Evolutionary conservation across 2,113 vertebrate species (phyloP).

Genomic region (Natator depressus): DNA sequence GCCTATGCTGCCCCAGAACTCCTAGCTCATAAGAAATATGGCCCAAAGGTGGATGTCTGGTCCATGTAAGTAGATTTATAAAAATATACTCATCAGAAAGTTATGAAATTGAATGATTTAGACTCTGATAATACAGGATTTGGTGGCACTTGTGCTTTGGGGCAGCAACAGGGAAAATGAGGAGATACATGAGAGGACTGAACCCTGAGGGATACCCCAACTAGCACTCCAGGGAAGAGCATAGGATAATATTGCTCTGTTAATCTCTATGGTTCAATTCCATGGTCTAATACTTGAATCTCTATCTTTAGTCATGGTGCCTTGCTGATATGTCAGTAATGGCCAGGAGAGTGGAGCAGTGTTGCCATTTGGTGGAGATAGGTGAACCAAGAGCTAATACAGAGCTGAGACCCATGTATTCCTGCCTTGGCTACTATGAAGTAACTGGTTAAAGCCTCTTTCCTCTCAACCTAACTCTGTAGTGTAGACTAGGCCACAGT

Average conservation of each 20-base stretch:
- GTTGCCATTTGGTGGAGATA: too few relatives aligned
- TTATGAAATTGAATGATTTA: background rate
- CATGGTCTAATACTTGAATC: background rate
- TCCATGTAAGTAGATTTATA: slow-evolving; percentile 83
- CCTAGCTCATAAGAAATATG: slow-evolving; percentile 87
- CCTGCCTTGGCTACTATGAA: background rate
- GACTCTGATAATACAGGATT: background rate
- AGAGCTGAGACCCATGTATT: background rate
- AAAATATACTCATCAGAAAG: background rate
- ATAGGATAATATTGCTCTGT: background rate
- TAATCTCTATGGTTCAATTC: background rate
- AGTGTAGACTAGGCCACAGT: too few relatives aligned
- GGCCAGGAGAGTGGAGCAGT: background rate
- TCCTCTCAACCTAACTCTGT: too few relatives aligned
- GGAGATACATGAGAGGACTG: background rate
- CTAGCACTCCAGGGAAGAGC: background rate
- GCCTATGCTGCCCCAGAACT: slow-evolving; percentile 87
- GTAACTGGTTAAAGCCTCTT: background rate
- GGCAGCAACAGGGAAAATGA: background rate
- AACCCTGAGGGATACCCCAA: background rate
- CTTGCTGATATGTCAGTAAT: background rate
- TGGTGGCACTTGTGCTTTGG: background rate
- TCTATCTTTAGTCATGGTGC: background rate
- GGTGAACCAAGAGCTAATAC: too few relatives aligned
- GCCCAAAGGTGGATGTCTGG: slow-evolving; percentile 90